Base-by-base conservation (phyloP, 2,797 vertebrate genomes). In the Myiotriccus ornatus region DNA sequence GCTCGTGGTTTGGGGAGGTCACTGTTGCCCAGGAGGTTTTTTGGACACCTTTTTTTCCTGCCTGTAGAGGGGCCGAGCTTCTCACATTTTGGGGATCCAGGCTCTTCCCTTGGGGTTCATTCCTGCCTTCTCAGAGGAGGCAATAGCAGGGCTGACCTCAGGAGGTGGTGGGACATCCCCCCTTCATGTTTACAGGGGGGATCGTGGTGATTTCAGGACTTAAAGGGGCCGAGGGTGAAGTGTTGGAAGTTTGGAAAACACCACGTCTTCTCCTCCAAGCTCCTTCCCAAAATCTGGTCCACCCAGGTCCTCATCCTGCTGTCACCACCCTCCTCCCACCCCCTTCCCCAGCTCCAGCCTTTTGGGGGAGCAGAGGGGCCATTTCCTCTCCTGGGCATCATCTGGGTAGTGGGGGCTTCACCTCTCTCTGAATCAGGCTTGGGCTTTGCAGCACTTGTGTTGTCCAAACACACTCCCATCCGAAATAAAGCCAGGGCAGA, bases 61-160 rank as follows among this genome's bases (percentile, higher is more conserved):
- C 43, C 7, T 12, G 10, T 7, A 25, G n/a, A 50, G 30, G 7
- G 24, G 4, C 7, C 35, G 78, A 76, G 32, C 19, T 84, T 43
- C 60, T 30, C 1, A 0, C 0, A 0, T 21, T 60, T 14, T 62
- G 39, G 21, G 55, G 25, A 28, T 46, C 24, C 28, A 50, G 15
- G 57, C 2, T 67, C 3, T 75, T 14, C 1, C 14, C 6, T 15
- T 16, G 4, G 13, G 63, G 10, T 12, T 89, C 1, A 1, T 65
- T 37, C 34, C 44, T 52, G 27, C 60, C 52, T 55, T 55, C 32
- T 19, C 53, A 22, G 43, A 8, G 43, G 46, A 10, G 78, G 19
- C 34, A 62, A 20, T 5, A 62, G 19, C 27, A 32, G 69, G 21
- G 4, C 25, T 91, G 71, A 44, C 15, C n/a, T 43, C 0, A 0